These are phyloP conservation scores for Aphyosemion australe DNA, from an alignment of 2,113 vertebrate species.

Conservation along the genomic window DNA sequence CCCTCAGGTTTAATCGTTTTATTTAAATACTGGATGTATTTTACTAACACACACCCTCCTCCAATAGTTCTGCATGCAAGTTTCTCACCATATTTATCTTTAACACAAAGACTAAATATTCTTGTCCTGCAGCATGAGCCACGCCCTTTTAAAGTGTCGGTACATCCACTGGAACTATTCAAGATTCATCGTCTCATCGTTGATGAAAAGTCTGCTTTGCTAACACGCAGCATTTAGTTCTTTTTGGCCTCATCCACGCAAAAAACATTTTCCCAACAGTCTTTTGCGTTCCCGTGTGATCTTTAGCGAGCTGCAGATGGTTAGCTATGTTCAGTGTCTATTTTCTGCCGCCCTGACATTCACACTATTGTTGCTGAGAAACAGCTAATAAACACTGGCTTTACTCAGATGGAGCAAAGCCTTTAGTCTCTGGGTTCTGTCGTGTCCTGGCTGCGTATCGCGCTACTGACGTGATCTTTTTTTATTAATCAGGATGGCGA, in stretches of 20 bases:
- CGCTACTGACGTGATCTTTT: background rate
- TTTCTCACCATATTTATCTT: too few species aligned
- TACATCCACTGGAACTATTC: background rate
- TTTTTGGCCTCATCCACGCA: background rate
- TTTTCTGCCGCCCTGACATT: background rate
- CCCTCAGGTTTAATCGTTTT: too few species aligned
- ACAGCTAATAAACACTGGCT: background rate
- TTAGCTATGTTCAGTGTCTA: background rate
- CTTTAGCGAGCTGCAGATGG: conserved; percentile 11
- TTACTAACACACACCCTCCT: too few species aligned
- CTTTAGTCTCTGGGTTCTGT: background rate
- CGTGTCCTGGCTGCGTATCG: background rate
- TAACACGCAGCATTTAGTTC: background rate
- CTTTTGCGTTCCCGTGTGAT: background rate
- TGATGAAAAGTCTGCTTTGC: background rate
- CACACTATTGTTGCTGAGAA: background rate
- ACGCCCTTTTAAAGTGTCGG: background rate
- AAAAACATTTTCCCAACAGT: background rate
- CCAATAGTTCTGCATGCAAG: too few species aligned
- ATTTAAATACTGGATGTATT: too few species aligned
- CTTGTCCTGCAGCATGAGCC: too few species aligned
- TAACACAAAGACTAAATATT: too few species aligned
- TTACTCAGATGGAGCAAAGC: background rate
- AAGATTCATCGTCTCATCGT: background rate
- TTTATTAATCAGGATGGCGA: background rate